Evolutionary conservation across 2,113 vertebrate genomes (phyloP).

Genomic region (Apteryx mantelli): DNA sequence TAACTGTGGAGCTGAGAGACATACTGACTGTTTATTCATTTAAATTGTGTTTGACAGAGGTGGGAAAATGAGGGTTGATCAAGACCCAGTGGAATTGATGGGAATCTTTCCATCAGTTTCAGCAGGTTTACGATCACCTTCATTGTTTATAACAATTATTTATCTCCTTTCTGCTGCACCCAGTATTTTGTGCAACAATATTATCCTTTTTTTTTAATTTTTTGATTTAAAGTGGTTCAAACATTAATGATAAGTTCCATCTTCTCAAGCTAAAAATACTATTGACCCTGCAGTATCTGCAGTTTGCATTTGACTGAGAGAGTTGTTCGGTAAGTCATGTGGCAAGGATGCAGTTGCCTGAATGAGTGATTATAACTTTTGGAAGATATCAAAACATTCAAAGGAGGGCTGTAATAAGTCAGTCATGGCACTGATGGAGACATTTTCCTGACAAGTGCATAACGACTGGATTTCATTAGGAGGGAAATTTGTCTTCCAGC

Average conservation of each 20-base stretch:
- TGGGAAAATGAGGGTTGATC: neutral
- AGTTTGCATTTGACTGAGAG: neutral
- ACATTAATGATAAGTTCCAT: neutral
- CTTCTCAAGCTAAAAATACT: neutral
- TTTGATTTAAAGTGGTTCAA: neutral
- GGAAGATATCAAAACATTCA: neutral
- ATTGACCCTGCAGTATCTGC: neutral
- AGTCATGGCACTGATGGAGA: neutral
- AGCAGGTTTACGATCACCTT: neutral
- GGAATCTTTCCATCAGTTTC: neutral
- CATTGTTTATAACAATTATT: neutral
- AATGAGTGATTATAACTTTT: accelerated
- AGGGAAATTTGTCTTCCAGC: neutral
- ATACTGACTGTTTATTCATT: neutral
- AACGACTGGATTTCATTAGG: neutral
- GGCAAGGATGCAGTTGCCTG: neutral
- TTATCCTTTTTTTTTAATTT: neutral
- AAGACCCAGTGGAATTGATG: neutral
- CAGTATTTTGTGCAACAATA: accelerated
- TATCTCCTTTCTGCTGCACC: neutral
- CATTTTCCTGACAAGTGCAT: neutral
- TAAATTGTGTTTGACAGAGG: neutral
- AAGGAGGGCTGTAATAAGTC: neutral
- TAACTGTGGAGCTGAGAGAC: neutral
- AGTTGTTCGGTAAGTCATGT: neutral